Evolutionary conservation across 2,113 vertebrate genomes (phyloP), one percentile per base, ranked within the genome.

Genomic region (Anhinga anhinga): DNA sequence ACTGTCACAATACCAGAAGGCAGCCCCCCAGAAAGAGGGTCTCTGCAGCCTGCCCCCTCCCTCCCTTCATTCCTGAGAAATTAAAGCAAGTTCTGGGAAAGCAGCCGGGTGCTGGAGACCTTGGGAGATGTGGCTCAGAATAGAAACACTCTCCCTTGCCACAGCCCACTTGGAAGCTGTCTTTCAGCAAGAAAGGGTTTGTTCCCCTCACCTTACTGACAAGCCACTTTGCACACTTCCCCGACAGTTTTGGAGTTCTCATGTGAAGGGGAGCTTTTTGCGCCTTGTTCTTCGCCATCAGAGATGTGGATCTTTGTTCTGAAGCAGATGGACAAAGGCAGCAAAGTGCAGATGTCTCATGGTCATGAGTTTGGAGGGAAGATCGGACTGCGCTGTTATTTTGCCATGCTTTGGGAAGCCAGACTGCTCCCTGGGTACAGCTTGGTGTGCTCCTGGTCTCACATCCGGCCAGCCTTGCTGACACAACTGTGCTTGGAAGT

Each of bases 71-170:
- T 93, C 84, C 82, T 74, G 78, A 82, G 65, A 87, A 87, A 82
- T 81, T 77, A 81, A 66, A 95, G 67, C 63, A 91, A 86, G 36
- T 61, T 88, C 76, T 95, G 93, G 77, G 72, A 86, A 86, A 93
- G 83, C 72, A 88, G 77, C 21, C 0, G 16, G 67, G 34, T 3
- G 18, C 63, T 91, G 80, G 67, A 81, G 83, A 78, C 83, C 80
- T 73, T 83, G 21, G 36, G 62, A 88, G 67, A 91, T 65, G 80
- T 56, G 44, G 27, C 77, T 91, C 45, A 81, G 81, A 88, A 94
- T 25, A 88, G 83, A 93, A 97, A 73, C 3, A 3, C 30, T 61
- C 34, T 82, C 50, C 56, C 55, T 92, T 4, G 1, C 21, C 73
- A 30, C 40, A 87, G 55, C 69, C 25, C 45, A 78, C 77, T 38